A percentile compares a stretch with the other conserved stretches of the same genome.
Conservation (phyloP, 1,140 invertebrate genomes). For the Listronotus oregonensis region DNA sequence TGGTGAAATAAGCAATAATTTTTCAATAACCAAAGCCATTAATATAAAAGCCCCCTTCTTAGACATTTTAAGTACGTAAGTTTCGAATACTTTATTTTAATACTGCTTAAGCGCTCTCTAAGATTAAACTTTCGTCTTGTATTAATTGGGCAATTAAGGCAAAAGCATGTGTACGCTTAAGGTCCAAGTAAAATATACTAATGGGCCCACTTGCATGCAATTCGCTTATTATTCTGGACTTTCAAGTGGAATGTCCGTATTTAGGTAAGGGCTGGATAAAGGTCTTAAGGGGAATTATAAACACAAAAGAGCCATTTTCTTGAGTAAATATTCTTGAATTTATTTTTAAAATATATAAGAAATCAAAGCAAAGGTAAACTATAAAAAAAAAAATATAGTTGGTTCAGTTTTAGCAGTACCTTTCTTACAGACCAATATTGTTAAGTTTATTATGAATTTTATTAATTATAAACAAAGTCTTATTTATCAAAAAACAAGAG, state of each 20-base stretch:
- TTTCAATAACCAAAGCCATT: conserved; percentile 27
- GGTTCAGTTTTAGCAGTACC: too few relatives aligned
- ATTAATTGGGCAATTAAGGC: conserved; percentile 28
- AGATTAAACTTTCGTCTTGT: conserved; percentile 31
- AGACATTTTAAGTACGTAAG: conserved; percentile 26
- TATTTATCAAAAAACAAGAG: too few relatives aligned
- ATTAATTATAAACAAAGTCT: too few relatives aligned
- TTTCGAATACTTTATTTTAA: conserved; percentile 28
- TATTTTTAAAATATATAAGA: too few relatives aligned
- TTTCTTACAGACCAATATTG: too few relatives aligned
- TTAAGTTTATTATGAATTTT: too few relatives aligned
- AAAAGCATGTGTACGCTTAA: conserved; percentile 24
- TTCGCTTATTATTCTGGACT: conserved; percentile 20
- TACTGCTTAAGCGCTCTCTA: conserved; percentile 22
- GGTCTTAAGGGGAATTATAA: too few relatives aligned
- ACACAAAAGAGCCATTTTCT: too few relatives aligned
- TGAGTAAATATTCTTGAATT: too few relatives aligned
- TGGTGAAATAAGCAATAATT: conserved; percentile 16
- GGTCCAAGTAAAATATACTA: conserved; percentile 27
- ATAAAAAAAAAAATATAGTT: too few relatives aligned
- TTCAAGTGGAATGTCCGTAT: conserved; percentile 20
- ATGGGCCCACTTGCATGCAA: conserved; percentile 24
- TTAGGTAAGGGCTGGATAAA: conserved; percentile 1
- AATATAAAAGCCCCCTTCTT: conserved; percentile 12
- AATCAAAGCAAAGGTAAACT: too few relatives aligned